phyloP scores from a whole-genome alignment of 2,797 vertebrate species.

The Artibeus lituratus region DNA sequence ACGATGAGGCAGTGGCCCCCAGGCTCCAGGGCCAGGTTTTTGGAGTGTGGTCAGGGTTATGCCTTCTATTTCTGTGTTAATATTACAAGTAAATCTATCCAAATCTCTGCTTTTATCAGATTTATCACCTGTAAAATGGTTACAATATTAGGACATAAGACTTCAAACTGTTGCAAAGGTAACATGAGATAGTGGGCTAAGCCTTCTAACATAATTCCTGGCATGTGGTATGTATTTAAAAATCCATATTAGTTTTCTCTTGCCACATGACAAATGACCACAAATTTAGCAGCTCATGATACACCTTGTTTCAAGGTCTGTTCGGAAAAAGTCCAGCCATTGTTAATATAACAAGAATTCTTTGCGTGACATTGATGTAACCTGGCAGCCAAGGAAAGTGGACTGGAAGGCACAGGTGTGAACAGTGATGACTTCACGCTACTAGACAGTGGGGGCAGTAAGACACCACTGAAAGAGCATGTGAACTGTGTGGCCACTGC shows the following conservation, averaged over 20 bases:
- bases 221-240: neutral
- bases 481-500: neutral
- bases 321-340: neutral
- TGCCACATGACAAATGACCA: neutral
- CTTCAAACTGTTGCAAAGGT: neutral
- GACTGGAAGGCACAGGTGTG: neutral
- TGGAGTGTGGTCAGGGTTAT: neutral
- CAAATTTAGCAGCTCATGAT: neutral
- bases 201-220: neutral
- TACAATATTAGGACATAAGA: neutral
- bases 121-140: constrained; percentile 65
- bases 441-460: neutral
- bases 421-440: neutral
- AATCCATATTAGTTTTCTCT: neutral
- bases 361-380: neutral
- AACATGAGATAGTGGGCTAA: neutral
- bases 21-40: neutral
- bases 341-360: neutral
- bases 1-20: neutral
- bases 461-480: neutral
- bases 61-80: neutral
- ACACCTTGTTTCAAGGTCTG: neutral
- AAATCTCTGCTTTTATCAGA: neutral
- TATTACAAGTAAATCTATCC: neutral
- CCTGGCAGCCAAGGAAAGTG: neutral